These are phyloP conservation scores for Euspilapteryx auroguttella DNA, from an alignment of 2,888 invertebrate species.

Conservation along the genomic window DNA sequence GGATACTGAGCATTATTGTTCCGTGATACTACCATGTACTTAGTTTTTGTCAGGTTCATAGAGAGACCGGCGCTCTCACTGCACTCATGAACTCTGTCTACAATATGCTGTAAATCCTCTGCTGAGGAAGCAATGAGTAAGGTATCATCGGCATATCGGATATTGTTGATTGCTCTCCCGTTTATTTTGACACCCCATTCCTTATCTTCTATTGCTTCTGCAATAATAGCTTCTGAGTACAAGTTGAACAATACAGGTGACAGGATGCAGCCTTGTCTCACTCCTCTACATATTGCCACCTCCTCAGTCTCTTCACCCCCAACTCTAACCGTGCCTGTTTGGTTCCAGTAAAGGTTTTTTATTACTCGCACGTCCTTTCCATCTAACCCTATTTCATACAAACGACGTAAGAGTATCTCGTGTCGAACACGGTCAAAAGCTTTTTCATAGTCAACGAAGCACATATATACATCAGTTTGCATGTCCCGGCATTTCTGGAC, in stretches of 20 bases:
- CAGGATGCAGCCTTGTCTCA: no score
- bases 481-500: slow-evolving; percentile 9
- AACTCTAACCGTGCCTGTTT: slow-evolving; percentile 1
- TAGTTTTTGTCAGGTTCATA: no score
- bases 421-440: slow-evolving; percentile 6
- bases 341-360: slow-evolving; percentile 2
- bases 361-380: no score
- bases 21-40: no score
- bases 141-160: slow-evolving; percentile 4
- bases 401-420: background rate
- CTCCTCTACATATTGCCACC: slow-evolving; percentile 1
- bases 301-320: background rate
- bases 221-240: slow-evolving; percentile 2
- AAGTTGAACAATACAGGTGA: slow-evolving; percentile 4
- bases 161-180: slow-evolving; percentile 2
- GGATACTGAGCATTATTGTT: no score
- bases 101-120: slow-evolving; percentile 2
- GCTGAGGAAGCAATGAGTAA: slow-evolving; percentile 1
- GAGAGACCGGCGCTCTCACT: no score
- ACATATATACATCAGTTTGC: slow-evolving; percentile 8
- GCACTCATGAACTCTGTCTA: no score
- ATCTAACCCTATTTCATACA: no score
- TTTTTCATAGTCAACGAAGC: slow-evolving; percentile 8
- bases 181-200: slow-evolving; percentile 1
- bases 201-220: slow-evolving; percentile 1